Evolutionary conservation across 2,888 invertebrate genomes (phyloP).

Genomic region (Agrilus cyanescens): DNA sequence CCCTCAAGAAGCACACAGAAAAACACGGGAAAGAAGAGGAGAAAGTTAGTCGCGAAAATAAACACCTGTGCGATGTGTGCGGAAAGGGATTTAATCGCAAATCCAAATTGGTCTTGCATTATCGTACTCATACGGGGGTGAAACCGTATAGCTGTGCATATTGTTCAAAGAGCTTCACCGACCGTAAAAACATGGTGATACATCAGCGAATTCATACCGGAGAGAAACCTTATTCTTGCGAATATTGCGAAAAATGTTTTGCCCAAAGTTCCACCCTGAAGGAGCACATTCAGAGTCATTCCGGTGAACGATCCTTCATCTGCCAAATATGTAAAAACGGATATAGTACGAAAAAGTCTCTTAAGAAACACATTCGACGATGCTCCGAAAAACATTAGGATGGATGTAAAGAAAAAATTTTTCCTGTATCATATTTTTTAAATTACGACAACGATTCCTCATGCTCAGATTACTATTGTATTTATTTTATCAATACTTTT

Average conservation of each 20-base stretch:
- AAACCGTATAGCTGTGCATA: slow-evolving; percentile 3
- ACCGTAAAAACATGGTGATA: slow-evolving; percentile 23
- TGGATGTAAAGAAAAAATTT: no score
- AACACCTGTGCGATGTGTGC: slow-evolving; percentile 25
- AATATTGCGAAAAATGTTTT: slow-evolving; percentile 27
- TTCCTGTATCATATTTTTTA: no score
- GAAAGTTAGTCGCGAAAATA: slow-evolving; percentile 25
- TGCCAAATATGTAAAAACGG: slow-evolving; percentile 44
- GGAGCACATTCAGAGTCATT: slow-evolving; percentile 23
- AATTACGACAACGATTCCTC: no score
- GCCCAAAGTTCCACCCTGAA: slow-evolving; percentile 24
- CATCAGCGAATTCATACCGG: slow-evolving; percentile 27
- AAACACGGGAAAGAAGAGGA: slow-evolving; percentile 11
- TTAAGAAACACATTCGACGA: slow-evolving; percentile 41
- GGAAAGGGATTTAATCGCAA: slow-evolving; percentile 7
- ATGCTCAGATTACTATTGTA: no score
- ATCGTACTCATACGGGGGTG: slow-evolving; percentile 10
- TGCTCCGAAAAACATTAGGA: no score
- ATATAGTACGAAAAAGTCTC: slow-evolving; percentile 44
- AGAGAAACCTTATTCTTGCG: slow-evolving; percentile 27
- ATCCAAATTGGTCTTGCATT: slow-evolving; percentile 11
- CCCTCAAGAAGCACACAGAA: slow-evolving; percentile 35
- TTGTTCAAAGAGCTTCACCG: background rate
- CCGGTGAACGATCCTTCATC: slow-evolving; percentile 29
- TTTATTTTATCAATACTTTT: no score